A percentile compares a stretch with the other conserved stretches of the same genome.
Evolutionary conservation across 1,140 invertebrate species (phyloP).

Genomic region (Aphis gossypii): DNA sequence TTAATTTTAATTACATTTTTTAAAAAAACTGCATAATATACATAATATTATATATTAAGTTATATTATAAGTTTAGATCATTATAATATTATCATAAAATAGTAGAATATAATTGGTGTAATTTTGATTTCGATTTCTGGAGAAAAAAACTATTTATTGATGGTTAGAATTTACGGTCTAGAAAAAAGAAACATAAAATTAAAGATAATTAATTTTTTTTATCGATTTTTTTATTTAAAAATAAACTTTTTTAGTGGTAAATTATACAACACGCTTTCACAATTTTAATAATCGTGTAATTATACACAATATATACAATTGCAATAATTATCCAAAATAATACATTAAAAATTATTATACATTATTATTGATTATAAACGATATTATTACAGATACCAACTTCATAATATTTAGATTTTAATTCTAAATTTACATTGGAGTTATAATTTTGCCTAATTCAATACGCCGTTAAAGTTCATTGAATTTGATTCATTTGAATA

Average conservation of each 20-base stretch:
- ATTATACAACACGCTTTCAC: conserved; percentile 10
- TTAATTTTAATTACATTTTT: background rate
- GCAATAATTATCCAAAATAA: background rate
- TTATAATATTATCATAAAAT: background rate
- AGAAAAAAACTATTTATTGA: background rate
- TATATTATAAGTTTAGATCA: background rate
- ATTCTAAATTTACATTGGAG: background rate
- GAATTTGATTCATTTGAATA: background rate
- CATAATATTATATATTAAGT: background rate
- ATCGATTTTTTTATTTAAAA: conserved; percentile 4
- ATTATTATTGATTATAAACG: background rate
- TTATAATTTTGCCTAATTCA: background rate
- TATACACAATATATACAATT: background rate
- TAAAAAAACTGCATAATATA: background rate
- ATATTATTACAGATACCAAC: background rate
- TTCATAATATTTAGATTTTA: background rate
- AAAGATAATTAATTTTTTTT: background rate
- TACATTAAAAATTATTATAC: background rate
- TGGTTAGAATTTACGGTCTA: background rate
- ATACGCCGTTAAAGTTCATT: background rate
- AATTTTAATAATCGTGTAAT: background rate
- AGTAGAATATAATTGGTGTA: background rate
- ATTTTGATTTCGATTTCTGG: background rate
- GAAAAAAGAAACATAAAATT: background rate
- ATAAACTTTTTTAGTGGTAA: background rate